A percentile compares a stretch with the other conserved stretches of the same genome.
Evolutionary conservation across 23 tunicate genomes (phyloP).

Genomic region (Styela plicata): DNA sequence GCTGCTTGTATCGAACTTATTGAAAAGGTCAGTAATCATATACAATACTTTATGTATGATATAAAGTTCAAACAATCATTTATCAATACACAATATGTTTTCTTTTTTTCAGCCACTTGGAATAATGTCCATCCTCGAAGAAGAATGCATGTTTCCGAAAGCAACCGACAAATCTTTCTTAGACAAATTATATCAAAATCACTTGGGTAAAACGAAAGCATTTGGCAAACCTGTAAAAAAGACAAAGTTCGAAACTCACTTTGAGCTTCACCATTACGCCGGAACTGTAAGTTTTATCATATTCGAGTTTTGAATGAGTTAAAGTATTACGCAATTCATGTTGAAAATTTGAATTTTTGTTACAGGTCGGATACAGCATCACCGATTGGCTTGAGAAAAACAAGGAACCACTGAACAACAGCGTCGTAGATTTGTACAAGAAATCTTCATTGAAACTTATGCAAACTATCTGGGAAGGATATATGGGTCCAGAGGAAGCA

Average conservation of each 20-base stretch:
- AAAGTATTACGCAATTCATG: no score
- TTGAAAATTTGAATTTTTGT: no score
- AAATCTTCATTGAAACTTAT: slow-evolving; percentile 76
- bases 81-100: no score
- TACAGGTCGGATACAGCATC: slow-evolving; percentile 88
- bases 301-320: no score
- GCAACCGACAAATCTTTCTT: slow-evolving; percentile 84
- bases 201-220: slow-evolving; percentile 80
- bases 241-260: slow-evolving; percentile 90
- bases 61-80: no score
- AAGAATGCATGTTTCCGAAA: slow-evolving; percentile 98
- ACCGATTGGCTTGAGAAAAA: slow-evolving; percentile 89
- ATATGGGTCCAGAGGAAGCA: slow-evolving; percentile 46
- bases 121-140: slow-evolving; percentile 93
- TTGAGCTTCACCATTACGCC: slow-evolving; percentile 91
- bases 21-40: slow-evolving; percentile 57
- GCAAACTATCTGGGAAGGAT: slow-evolving; percentile 52
- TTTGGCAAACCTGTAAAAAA: slow-evolving; percentile 84
- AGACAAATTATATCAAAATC: slow-evolving; percentile 89
- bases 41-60: no score
- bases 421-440: slow-evolving; percentile 84
- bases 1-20: slow-evolving; percentile 97
- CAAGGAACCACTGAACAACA: slow-evolving; percentile 94
- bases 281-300: slow-evolving; percentile 66
- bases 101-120: slow-evolving; percentile 70